A percentile compares a stretch with the other conserved stretches of the same genome.
Evolutionary conservation across 2,888 invertebrate species (phyloP).

Genomic region (Pseudococcus jackbeardsleyi): DNA sequence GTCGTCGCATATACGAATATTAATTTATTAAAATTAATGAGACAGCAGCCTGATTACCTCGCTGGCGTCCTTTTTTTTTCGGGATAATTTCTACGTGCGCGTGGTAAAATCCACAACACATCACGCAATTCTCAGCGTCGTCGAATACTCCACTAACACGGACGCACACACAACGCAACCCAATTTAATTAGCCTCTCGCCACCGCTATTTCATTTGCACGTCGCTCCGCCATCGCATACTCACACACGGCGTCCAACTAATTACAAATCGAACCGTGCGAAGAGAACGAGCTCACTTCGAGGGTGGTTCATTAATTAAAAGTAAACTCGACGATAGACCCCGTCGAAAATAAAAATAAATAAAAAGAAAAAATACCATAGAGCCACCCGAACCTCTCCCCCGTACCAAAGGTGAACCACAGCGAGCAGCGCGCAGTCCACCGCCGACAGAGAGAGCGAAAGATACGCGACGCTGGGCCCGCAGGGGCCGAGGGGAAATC

Average conservation of each 20-base stretch:
- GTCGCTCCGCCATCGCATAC: background rate
- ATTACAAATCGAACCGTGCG: slow-evolving; percentile 1
- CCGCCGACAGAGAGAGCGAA: background rate
- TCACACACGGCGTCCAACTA: background rate
- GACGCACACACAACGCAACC: background rate
- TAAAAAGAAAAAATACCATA: slow-evolving; percentile 45
- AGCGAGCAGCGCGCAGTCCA: background rate
- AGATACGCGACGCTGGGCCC: background rate
- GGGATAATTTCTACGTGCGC: background rate
- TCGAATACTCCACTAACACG: background rate
- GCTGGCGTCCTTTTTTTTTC: slow-evolving; percentile 1
- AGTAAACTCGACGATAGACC: slow-evolving; percentile 58
- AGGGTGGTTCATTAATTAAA: slow-evolving; percentile 65
- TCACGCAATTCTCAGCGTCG: background rate
- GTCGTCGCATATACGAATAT: slow-evolving; percentile 32
- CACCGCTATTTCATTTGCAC: slow-evolving; percentile 39
- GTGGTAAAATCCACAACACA: background rate
- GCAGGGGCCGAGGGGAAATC: background rate
- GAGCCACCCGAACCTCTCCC: background rate
- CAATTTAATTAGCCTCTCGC: slow-evolving; percentile 39
- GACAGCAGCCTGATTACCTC: slow-evolving; percentile 17
- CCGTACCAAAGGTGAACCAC: slow-evolving; percentile 3
- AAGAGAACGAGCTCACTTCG: slow-evolving; percentile 43
- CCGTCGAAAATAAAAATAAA: slow-evolving; percentile 51
- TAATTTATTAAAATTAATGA: slow-evolving; percentile 55